Percentiles rank a stretch among this genome's conserved stretches.
Evolutionary conservation across 2,113 vertebrate genomes (phyloP).

Genomic region (Oenanthe melanoleuca): DNA sequence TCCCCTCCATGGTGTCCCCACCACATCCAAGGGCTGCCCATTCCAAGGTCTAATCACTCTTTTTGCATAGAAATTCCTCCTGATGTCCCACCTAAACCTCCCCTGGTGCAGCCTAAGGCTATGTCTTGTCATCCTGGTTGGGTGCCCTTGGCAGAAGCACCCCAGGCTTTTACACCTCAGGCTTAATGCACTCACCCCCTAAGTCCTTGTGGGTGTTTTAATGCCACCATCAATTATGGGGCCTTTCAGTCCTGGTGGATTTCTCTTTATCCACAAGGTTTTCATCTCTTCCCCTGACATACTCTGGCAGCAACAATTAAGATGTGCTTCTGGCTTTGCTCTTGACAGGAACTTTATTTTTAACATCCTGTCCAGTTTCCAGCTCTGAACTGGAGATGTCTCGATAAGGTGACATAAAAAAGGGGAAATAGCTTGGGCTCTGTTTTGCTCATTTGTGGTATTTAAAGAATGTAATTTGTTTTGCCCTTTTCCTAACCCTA

Average conservation of each 20-base stretch:
- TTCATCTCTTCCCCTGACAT: background rate
- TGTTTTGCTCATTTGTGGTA: background rate
- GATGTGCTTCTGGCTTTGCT: background rate
- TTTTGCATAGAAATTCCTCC: background rate
- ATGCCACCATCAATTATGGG: fast-evolving
- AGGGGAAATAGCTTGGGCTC: background rate
- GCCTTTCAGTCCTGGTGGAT: background rate
- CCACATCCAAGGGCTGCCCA: background rate
- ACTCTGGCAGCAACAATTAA: background rate
- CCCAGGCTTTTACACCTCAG: background rate
- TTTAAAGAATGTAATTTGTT: background rate
- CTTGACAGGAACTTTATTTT: background rate
- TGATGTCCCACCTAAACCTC: background rate
- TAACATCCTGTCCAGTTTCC: background rate
- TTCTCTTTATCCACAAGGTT: background rate
- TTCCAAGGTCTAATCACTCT: background rate
- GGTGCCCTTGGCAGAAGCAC: background rate
- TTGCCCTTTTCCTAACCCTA: background rate
- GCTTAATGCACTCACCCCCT: background rate
- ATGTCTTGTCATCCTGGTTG: background rate
- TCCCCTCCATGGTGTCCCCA: no score
- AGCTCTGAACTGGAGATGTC: background rate
- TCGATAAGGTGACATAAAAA: background rate
- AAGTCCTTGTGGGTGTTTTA: background rate
- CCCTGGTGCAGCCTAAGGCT: background rate